phyloP scores from a whole-genome alignment of 2,888 invertebrate species.

The Geotrupes spiniger region DNA sequence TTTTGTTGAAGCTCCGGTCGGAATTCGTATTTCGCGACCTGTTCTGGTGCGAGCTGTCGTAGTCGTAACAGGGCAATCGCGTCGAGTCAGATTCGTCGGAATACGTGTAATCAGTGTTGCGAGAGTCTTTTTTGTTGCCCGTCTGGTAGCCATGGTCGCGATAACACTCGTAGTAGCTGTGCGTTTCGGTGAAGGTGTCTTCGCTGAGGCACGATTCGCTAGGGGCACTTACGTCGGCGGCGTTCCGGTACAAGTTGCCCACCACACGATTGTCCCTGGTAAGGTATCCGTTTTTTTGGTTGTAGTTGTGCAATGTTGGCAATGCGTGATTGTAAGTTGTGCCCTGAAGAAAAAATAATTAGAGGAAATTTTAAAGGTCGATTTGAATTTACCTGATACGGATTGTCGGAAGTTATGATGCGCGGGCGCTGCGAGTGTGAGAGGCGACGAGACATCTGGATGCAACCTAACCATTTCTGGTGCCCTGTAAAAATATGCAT shows the following conservation, averaged over 20 bases:
- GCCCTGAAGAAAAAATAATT: background rate
- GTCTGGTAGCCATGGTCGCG: slow-evolving; percentile 38
- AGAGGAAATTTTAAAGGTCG: no score
- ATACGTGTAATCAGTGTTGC: slow-evolving; percentile 34
- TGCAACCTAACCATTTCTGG: slow-evolving; percentile 40
- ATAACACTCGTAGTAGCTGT: slow-evolving; percentile 41
- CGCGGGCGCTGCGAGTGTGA: slow-evolving; percentile 36
- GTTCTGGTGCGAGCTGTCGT: slow-evolving; percentile 36
- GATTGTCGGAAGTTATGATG: slow-evolving; percentile 34
- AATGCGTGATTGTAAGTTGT: background rate
- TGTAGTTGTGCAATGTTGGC: slow-evolving; percentile 17
- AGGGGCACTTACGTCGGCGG: background rate
- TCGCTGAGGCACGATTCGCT: slow-evolving; percentile 42
- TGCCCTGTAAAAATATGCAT: slow-evolving; percentile 29
- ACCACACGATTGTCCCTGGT: slow-evolving; percentile 9
- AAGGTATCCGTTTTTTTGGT: slow-evolving; percentile 10
- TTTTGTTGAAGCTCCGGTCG: slow-evolving; percentile 26
- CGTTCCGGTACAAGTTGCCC: slow-evolving; percentile 11
- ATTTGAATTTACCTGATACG: slow-evolving; percentile 38
- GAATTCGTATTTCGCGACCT: slow-evolving; percentile 34
- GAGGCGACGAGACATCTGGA: slow-evolving; percentile 44
- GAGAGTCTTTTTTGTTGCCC: slow-evolving; percentile 29
- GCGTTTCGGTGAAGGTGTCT: slow-evolving; percentile 39
- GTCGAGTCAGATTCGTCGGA: slow-evolving; percentile 44
- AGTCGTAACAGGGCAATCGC: slow-evolving; percentile 37